Evolutionary conservation across 2,113 vertebrate species (phyloP), one percentile per base, ranked within the genome.

Genomic region (Alosa alosa): DNA sequence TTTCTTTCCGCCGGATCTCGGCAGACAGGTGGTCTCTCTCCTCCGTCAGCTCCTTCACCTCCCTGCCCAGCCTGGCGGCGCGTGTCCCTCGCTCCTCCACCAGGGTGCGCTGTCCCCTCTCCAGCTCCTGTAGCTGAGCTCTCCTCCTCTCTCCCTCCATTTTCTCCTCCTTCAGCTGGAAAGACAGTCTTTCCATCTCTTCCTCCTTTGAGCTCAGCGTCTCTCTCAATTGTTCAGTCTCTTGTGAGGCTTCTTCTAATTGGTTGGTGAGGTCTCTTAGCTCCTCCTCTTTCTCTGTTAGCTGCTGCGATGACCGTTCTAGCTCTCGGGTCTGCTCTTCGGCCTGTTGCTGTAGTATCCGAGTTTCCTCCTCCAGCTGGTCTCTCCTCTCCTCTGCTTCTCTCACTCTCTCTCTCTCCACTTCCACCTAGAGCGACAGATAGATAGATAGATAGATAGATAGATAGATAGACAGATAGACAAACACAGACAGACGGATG

Each of bases 311-410:
- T 41, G 93, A 86, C 11, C 55, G 90, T 4, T 60, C 49, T 1
- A 36, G 5, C 75, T 93, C 90, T 0, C 8, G 86, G 0, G 4
- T 3, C 0, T 52, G 85, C 36, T 84, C 9, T 17, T 88, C 89
- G 3, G 68, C 84, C 39, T 85, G 89, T 78, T 84, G 83, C 75
- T 49, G 87, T 84, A 85, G 86, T 20, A 83, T 82, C 50, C 91
- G 88, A 81, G 86, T 36, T 84, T 94, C 93, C 82, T 90, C 89
- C 68, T 89, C 81, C 22, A 94, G 87, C 44, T 52, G 60, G 1
- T 60, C 7, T 0, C 2, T 3, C 46, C 20, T 57, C 83, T 91
- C 88, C 86, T 92, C 88, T 46, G 8, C 46, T 72, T 87, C 90
- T 36, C 25, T 88, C 0, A 52, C 87, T 81, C 49, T 81, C 39